Evolutionary conservation across 1,140 invertebrate genomes (phyloP).

Genomic region (Harlomillsia oculata): DNA sequence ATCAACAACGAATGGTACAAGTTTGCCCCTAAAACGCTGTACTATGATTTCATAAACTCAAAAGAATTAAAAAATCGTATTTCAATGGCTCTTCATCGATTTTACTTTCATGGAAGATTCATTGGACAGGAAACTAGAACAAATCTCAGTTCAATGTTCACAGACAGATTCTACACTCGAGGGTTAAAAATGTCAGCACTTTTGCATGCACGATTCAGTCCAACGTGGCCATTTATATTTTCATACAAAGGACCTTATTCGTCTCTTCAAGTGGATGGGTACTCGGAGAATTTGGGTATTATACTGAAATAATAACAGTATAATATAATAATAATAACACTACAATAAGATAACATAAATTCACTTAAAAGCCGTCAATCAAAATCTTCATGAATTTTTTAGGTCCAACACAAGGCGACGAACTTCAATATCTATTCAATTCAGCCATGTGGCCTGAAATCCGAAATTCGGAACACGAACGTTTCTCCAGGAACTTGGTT

Average conservation of each 20-base stretch:
- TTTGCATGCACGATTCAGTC: neutral
- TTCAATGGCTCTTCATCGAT: constrained; percentile 7
- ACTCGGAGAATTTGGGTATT: too few relatives aligned
- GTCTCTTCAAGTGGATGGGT: too few relatives aligned
- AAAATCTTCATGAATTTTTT: too few relatives aligned
- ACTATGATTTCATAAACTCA: constrained; percentile 1
- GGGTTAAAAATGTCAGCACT: constrained; percentile 11
- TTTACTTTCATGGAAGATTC: constrained; percentile 13
- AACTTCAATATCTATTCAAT: constrained; percentile 16
- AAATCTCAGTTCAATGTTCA: constrained; percentile 16
- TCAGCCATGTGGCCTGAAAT: neutral
- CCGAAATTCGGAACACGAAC: neutral
- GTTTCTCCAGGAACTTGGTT: constrained; percentile 1
- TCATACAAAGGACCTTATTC: constrained; percentile 12
- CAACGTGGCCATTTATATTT: constrained; percentile 14
- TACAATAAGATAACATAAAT: too few relatives aligned
- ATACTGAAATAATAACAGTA: too few relatives aligned
- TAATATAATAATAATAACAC: too few relatives aligned
- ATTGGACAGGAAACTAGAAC: neutral
- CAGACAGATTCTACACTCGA: constrained; percentile 6
- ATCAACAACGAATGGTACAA: constrained; percentile 22
- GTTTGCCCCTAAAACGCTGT: constrained; percentile 14
- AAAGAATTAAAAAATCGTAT: constrained; percentile 1
- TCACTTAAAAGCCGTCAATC: too few relatives aligned
- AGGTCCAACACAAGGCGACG: constrained; percentile 5